Conservation (phyloP, 2,888 invertebrate species). For the Amblyjoppa fuscipennis region DNA sequence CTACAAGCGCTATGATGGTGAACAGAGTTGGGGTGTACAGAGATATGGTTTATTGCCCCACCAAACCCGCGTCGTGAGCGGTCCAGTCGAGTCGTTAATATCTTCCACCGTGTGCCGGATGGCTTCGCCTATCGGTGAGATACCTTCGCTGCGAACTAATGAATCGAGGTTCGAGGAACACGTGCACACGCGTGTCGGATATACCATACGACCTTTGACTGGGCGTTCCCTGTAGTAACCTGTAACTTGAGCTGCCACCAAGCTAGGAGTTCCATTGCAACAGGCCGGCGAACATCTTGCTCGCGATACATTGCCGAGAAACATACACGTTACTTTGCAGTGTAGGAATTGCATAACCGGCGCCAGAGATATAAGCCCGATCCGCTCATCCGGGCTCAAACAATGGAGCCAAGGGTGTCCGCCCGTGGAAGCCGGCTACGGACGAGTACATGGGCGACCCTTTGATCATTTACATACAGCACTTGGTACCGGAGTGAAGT, state of each 20-base stretch:
- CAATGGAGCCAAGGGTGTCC: constrained; percentile 54
- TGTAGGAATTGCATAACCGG: background rate
- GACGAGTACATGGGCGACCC: background rate
- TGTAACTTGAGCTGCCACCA: background rate
- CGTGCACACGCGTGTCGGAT: constrained; percentile 3
- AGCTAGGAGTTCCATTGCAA: background rate
- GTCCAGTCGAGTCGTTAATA: constrained; percentile 51
- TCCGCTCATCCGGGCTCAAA: constrained; percentile 65
- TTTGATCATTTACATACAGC: constrained; percentile 25
- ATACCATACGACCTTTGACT: background rate
- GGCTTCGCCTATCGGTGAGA: constrained; percentile 38
- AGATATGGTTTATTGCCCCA: constrained; percentile 33
- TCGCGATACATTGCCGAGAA: background rate
- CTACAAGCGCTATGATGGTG: background rate
- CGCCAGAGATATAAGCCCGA: constrained; percentile 42
- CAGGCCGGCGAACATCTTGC: background rate
- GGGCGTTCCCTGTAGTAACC: background rate
- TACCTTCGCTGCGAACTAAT: constrained; percentile 8
- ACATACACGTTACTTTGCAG: background rate
- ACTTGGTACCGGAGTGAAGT: background rate
- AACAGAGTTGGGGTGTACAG: constrained; percentile 4
- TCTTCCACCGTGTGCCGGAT: constrained; percentile 37
- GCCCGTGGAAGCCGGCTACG: background rate
- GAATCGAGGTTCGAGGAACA: constrained; percentile 17
- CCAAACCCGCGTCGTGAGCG: constrained; percentile 2